Evolutionary conservation across 2,797 vertebrate species (phyloP).

Genomic region (Dallia pectoralis): DNA sequence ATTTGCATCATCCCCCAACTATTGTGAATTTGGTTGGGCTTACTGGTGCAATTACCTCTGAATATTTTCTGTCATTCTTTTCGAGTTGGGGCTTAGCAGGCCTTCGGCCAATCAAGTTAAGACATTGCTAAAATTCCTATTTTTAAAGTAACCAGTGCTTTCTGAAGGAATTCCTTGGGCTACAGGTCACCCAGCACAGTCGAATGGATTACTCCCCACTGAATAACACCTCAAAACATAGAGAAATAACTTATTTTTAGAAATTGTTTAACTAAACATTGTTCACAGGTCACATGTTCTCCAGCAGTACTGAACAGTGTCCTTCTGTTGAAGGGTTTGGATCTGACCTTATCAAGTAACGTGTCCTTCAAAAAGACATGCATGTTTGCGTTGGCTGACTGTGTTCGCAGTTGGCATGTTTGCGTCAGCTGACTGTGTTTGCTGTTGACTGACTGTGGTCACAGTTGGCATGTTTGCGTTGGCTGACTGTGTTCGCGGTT

Average conservation of each 20-base stretch:
- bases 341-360: constrained; percentile 12
- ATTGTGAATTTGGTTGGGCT: too few relatives aligned
- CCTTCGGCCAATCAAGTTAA: constrained; percentile 52
- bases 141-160: constrained; percentile 51
- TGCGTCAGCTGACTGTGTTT: too few relatives aligned
- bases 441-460: constrained; percentile 25
- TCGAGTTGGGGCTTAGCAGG: constrained; percentile 51
- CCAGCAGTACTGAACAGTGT: background rate
- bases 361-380: constrained; percentile 30
- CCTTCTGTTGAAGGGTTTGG: constrained; percentile 25
- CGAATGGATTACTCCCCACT: background rate
- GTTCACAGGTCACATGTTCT: background rate
- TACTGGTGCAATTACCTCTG: too few relatives aligned
- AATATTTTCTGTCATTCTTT: constrained; percentile 52
- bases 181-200: constrained; percentile 39
- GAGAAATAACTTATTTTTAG: background rate
- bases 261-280: background rate
- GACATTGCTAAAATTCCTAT: constrained; percentile 69
- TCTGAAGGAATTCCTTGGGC: constrained; percentile 58
- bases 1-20: too few relatives aligned
- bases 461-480: constrained; percentile 44
- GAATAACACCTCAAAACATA: constrained; percentile 19
- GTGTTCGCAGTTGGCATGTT: constrained; percentile 39
- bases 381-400: constrained; percentile 42
- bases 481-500: too few relatives aligned